Evolutionary conservation across 2,888 invertebrate genomes (phyloP), one percentile per base, ranked within the genome.

Genomic region (Nephrocerus scutellatus): DNA sequence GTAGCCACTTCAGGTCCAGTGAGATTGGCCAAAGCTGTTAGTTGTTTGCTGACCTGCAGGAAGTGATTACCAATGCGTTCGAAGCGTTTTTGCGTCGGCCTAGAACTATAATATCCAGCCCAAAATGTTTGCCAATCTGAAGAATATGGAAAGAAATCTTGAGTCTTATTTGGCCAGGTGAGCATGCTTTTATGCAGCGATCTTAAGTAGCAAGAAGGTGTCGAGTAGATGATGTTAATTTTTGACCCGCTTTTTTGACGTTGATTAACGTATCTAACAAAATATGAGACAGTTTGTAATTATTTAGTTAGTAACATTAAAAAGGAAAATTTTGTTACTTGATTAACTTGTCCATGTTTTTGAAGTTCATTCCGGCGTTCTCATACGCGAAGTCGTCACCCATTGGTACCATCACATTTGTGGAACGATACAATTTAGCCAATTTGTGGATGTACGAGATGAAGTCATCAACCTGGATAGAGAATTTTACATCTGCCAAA

Each of bases 71-170:
- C 82, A 43, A 77, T 68, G 15, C 87, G 72, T 60, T 87, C 86
- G 50, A 78, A 84, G 43, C 77, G 79, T 57, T 90, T 90, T 2
- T 84, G 70, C 0, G 86, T 82, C 0, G 89, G 88, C 10, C 88
- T 72, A 0, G 89, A 89, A 0, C 84, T 82, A 56, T 80, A 91
- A 57, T 87, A 91, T 0, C 96, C 97, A 0, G 93, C 91, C 97
- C 96, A 98, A 59, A 81, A 96, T 0, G 87, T 74, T 54, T 90
- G 82, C 0, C 80, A 75, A 58, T 85, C 84, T 36, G 84, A 84
- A 2, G 91, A 87, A 66, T 89, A 93, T 0, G 93, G 93, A 64
- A 93, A 90, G 72, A 91, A 92, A 57, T 93, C 93, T 52, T 91
- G 89, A 1, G 71, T 70, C 63, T 91, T 92, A 0, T 73, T 74